Evolutionary conservation across 1,140 invertebrate genomes (phyloP), one percentile per base, ranked within the genome.

Genomic region (Leptoteleia sp.): DNA sequence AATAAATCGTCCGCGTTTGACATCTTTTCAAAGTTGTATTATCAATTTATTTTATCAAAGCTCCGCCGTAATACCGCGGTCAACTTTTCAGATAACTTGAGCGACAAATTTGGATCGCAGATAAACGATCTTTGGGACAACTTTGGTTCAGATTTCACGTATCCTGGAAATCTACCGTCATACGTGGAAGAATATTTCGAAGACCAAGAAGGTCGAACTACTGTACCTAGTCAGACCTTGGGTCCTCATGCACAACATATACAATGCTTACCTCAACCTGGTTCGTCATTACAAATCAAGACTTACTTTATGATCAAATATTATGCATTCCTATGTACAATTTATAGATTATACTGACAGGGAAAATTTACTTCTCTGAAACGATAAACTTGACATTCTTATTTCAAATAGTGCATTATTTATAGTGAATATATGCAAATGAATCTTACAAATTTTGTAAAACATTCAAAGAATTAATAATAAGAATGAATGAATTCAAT

Each of bases 181-280:
- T 94, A 94, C 78, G 91, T 93, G 77, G 94, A 95, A 78, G 94
- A 95, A 80, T 95, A 95, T 81, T 92, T 93, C 55, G 93, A 94
- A 70, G 93, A 91, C 43, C 88, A 94, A 82, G 92, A 94, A 35
- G 89, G 80, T 59, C 84, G 88, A 37, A 89, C 83, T 52, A 85
- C 84, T 16, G 82, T 89, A 29, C 81, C 85, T 47, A 87, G 81
- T 70, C 82, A 84, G 71, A 82, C 82, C 45, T 81, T 81, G 12
- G 76, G 70, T 35, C 84, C 48, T 82, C 90, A 38, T 31, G 1
- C 29, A 1, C 77, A 81, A 11, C 61, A 40, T 87, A 92, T 95
- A 45, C 92, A 94, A 62, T 96, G 95, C 83, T 85, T 95, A 55
- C 95, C 95, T 3, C 90, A 93, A 67, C 95, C 95, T 22, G 93